phyloP scores from a whole-genome alignment of 1,140 invertebrate genomes.

The Liolophura sinensis region DNA sequence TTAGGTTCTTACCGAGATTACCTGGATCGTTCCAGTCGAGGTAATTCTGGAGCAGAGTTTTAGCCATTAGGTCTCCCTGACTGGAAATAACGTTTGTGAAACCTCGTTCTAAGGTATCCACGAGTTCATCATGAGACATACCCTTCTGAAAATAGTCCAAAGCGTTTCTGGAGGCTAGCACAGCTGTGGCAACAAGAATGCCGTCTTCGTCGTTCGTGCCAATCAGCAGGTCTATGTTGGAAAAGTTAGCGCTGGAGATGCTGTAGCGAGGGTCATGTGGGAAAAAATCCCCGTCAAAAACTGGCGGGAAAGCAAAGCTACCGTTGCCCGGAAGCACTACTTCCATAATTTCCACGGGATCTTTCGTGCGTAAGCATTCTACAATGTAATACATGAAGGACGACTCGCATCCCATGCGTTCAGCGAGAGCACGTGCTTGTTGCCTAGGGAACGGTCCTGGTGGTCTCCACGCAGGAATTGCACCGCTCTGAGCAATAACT shows the following conservation, averaged over 20 bases:
- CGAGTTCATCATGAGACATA: slow-evolving; percentile 9
- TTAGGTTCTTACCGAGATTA: slow-evolving; percentile 64
- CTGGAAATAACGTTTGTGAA: slow-evolving; percentile 88
- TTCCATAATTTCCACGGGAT: neutral
- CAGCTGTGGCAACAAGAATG: slow-evolving; percentile 9
- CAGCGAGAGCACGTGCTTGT: slow-evolving; percentile 11
- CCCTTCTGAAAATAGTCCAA: slow-evolving; percentile 7
- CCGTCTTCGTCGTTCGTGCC: slow-evolving; percentile 14
- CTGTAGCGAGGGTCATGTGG: neutral
- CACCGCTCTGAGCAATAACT: slow-evolving; percentile 64
- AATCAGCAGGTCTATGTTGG: slow-evolving; percentile 7
- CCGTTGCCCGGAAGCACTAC: slow-evolving; percentile 5
- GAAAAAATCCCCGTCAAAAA: slow-evolving; percentile 10
- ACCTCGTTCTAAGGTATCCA: slow-evolving; percentile 54
- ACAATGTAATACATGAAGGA: slow-evolving; percentile 1
- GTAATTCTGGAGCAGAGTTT: slow-evolving; percentile 84
- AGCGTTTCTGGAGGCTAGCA: neutral
- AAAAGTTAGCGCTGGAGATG: slow-evolving; percentile 7
- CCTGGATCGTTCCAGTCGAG: slow-evolving; percentile 88
- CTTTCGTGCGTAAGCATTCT: slow-evolving; percentile 8
- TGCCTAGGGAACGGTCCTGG: slow-evolving; percentile 59
- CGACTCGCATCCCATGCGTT: slow-evolving; percentile 5
- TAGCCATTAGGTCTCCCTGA: slow-evolving; percentile 91
- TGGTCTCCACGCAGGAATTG: slow-evolving; percentile 82
- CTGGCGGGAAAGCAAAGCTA: slow-evolving; percentile 6